A percentile compares a stretch with the other conserved stretches of the same genome.
Evolutionary conservation across 2,888 invertebrate species (phyloP).

Genomic region (Syrista parreyssii): DNA sequence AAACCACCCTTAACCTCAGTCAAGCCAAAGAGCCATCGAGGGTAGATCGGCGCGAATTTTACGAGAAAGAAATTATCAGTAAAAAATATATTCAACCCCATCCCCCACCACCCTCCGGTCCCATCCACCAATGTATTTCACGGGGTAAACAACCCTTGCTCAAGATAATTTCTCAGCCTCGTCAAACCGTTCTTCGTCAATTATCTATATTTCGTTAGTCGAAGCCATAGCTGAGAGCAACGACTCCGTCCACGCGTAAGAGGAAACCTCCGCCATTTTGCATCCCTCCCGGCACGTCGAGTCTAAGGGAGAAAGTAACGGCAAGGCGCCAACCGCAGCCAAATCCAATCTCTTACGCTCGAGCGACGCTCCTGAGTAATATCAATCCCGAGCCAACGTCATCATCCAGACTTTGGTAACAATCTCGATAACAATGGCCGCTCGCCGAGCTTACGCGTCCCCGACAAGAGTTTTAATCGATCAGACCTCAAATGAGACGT

Average conservation of each 20-base stretch:
- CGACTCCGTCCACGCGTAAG: background rate
- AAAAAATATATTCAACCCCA: background rate
- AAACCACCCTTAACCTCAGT: background rate
- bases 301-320: background rate
- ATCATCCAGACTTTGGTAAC: background rate
- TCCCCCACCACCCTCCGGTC: no score
- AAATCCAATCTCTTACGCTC: background rate
- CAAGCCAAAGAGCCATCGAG: background rate
- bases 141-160: no score
- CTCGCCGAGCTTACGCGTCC: background rate
- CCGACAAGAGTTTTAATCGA: background rate
- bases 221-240: background rate
- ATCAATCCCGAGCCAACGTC: background rate
- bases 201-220: background rate
- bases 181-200: background rate
- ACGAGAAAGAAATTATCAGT: background rate
- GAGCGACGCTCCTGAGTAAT: background rate
- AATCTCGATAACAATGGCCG: background rate
- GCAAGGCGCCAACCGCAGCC: background rate
- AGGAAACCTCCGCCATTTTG: background rate
- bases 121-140: no score
- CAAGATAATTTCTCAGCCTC: background rate
- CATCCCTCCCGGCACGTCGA: background rate
- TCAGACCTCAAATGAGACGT: conserved; percentile 7
- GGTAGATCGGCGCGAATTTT: background rate